Conservation (phyloP, 2,797 vertebrate species). For the Molothrus ater region DNA sequence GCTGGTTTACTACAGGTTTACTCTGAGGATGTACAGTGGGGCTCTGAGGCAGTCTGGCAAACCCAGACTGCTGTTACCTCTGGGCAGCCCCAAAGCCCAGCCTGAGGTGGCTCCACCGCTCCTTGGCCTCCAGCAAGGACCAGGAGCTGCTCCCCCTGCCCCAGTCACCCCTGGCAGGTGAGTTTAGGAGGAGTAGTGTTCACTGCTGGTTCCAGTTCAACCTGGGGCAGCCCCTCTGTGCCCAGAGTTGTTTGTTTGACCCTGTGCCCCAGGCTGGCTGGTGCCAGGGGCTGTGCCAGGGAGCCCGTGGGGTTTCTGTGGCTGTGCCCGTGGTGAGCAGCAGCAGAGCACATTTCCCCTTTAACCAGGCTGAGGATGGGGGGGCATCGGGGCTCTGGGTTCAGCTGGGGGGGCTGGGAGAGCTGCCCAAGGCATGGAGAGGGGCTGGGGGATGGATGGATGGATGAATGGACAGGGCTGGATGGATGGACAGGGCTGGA, state of each 20-base stretch:
- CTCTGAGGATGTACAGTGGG: neutral
- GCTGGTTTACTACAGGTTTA: neutral
- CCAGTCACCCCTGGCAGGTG: neutral
- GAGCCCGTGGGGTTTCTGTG: neutral
- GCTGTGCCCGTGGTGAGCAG: neutral
- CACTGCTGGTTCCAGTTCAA: neutral
- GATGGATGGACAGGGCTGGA: too few species aligned
- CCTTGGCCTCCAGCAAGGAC: neutral
- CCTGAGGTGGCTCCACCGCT: neutral
- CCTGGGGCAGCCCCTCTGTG: neutral
- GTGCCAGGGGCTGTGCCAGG: accelerated
- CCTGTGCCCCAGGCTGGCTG: neutral
- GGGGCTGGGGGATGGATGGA: neutral
- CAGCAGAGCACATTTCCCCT: neutral
- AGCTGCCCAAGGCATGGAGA: neutral
- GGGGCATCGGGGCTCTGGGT: neutral
- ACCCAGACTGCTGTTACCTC: neutral
- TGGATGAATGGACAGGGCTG: too few species aligned
- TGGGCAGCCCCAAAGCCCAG: neutral
- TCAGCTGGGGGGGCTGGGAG: neutral
- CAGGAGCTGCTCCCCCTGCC: neutral
- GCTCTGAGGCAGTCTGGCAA: neutral
- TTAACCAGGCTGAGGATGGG: neutral
- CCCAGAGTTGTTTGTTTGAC: neutral
- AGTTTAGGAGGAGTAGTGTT: neutral